Base-by-base conservation (phyloP, 2,113 vertebrate genomes). In the Solea solea region DNA sequence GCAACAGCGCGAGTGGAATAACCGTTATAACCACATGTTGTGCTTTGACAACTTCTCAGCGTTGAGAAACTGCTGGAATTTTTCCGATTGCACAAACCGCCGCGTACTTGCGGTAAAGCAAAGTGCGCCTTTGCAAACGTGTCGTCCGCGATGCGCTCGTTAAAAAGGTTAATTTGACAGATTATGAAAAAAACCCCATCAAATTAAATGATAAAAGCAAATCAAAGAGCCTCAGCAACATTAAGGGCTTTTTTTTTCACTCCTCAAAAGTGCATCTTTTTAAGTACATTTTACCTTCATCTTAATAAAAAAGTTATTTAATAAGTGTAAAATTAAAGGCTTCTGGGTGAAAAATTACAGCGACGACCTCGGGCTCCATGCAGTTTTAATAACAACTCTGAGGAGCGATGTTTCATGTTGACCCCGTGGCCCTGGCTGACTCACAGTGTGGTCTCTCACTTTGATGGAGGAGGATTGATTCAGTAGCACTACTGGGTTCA, bases 401-500 rank as follows among this genome's bases (percentile, higher is more conserved):
- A 61, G 59, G 75, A 82, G 68, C 27, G 10, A 74, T 80, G 82
- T 66, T 81, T 78, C 77, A 74, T 70, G 82, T 65, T 86, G 83
- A 83, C 81, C 75, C 55, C 76, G 48, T 50, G 72, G 44, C 75
- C 58, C 52, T 34, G 60, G 39, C 69, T 53, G 66, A 82, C 72
- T 52, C 76, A 73, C 81, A 56, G 69, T 83, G 80, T 75, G 82
- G 72, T 76, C 76, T 83, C 66, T 78, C 51, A 60, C 86, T 87
- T 84, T 78, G 81, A 90, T 83, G 77, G 76, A 76, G 64, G 72
- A 48, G 61, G 60, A 69, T 81, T 69, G 84, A 88, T 86, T 86
- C 84, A 88, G 89, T 87, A 86, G 86, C 90, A 87, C 82, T 74
- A 85, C 85, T 84, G 84, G 79, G 69, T 76, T 81, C 45, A 59